These are phyloP conservation scores for Protobothrops mucrosquamatus DNA, from an alignment of 2,113 vertebrate genomes.

Conservation along the genomic window DNA sequence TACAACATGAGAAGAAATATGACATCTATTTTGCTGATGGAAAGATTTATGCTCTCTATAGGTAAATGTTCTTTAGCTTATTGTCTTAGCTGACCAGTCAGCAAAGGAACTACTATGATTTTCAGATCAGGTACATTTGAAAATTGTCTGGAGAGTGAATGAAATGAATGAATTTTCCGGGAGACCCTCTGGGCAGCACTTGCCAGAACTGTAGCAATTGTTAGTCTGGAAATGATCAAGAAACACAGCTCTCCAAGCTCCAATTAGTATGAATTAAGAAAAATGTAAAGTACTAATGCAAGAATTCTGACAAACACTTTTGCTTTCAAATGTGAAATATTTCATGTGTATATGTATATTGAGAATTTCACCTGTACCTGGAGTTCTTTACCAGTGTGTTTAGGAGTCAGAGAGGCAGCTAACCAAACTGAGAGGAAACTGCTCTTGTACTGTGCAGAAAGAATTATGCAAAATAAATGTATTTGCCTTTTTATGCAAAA, in stretches of 20 bases:
- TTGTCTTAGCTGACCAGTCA: background rate
- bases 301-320: background rate
- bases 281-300: background rate
- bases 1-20: constrained; percentile 87
- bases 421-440: background rate
- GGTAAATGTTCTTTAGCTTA: constrained; percentile 62
- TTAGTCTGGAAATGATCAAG: background rate
- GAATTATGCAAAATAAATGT: background rate
- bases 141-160: background rate
- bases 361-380: background rate
- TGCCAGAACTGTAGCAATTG: background rate
- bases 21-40: constrained; percentile 88
- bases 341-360: background rate
- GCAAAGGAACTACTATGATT: background rate
- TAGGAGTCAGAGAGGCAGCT: background rate
- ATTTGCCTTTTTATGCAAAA: background rate
- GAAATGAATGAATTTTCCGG: background rate
- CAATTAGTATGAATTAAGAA: background rate
- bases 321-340: background rate
- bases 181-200: background rate
- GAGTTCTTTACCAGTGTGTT: background rate
- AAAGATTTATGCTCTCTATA: constrained; percentile 83
- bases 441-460: background rate
- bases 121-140: background rate
- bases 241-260: background rate